These are phyloP conservation scores for Pygmarrhopalites habei DNA, from an alignment of 1,140 invertebrate species.

Conservation along the genomic window DNA sequence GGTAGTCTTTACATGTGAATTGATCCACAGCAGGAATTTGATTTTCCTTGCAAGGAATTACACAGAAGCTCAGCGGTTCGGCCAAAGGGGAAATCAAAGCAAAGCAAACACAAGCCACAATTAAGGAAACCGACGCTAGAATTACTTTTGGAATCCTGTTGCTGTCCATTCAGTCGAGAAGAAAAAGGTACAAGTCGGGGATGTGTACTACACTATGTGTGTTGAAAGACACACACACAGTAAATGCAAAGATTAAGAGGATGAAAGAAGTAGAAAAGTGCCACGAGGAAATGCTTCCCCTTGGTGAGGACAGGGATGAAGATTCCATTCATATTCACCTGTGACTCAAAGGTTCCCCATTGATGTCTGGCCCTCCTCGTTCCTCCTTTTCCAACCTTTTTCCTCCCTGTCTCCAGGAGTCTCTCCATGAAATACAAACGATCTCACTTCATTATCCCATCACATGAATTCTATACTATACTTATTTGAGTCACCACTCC, in stretches of 20 bases:
- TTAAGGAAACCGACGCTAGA: conserved; percentile 21
- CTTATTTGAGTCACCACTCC: no score
- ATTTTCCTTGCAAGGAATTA: background rate
- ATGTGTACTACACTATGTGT: background rate
- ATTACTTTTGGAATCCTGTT: conserved; percentile 14
- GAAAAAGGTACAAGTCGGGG: conserved; percentile 3
- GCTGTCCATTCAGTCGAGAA: background rate
- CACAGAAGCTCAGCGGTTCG: background rate
- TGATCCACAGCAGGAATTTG: conserved; percentile 11
- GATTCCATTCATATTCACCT: conserved; percentile 6
- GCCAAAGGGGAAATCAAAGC: background rate
- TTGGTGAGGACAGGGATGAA: background rate
- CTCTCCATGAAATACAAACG: background rate
- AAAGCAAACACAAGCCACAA: conserved; percentile 12
- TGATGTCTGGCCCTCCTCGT: conserved; percentile 15
- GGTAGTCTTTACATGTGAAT: conserved; percentile 1
- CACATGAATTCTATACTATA: no score
- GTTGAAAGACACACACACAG: conserved; percentile 3
- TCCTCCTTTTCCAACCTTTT: conserved; percentile 22
- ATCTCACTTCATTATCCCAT: conserved; percentile 15
- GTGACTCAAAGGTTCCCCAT: conserved; percentile 4
- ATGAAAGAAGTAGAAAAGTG: conserved; percentile 12
- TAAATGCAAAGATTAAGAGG: background rate
- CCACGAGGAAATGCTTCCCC: background rate
- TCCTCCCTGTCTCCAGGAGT: conserved; percentile 17